Base-by-base conservation (phyloP, 1,140 invertebrate genomes). In the Pseudomyrmex concolor region DNA sequence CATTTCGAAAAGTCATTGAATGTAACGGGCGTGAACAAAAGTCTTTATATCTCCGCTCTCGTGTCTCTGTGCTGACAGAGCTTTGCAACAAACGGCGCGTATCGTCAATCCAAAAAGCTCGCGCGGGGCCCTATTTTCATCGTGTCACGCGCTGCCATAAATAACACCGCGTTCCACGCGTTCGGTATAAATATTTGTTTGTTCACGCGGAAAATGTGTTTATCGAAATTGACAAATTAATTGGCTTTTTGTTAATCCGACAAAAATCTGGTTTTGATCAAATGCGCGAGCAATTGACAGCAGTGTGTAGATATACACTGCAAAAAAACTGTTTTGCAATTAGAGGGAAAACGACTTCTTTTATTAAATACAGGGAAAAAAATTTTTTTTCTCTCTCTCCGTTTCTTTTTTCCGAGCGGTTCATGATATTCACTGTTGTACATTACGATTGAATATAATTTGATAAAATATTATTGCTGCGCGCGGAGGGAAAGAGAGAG, bases 151-250 rank as follows among this genome's bases (percentile, higher is more conserved):
- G 54, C 43, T 71, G 66, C 43, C 66, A 80, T 80, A 80, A 80
- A 80, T 80, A 80, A 80, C 76, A 25, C 7, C 34, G 76, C 25
- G 19, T 25, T 19, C 43, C 54, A 48, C 43, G 64, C 54, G 76
- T 70, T 80, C 17, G 66, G 76, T 60, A 34, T 34, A 70, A 80
- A 80, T 80, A 80, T 80, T 80, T 80, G 76, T 70, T 80, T 68
- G 74, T 78, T 68, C 54, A 45, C 48, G 54, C 66, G 19, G 66
- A 80, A 34, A 59, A 70, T 80, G 66, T 80, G 54, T 80, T 80
- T 80, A 80, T 80, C 66, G 76, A 71, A 80, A 80, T 80, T 80
- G 76, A 71, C 76, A 80, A 80, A 80, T 80, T 80, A 70, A 80
- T 80, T 80, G 76, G 66, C 13, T 25, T 45, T 80, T 34, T 54